Conservation (phyloP, 2,888 invertebrate species). For the Eurytoma adleriae region DNA sequence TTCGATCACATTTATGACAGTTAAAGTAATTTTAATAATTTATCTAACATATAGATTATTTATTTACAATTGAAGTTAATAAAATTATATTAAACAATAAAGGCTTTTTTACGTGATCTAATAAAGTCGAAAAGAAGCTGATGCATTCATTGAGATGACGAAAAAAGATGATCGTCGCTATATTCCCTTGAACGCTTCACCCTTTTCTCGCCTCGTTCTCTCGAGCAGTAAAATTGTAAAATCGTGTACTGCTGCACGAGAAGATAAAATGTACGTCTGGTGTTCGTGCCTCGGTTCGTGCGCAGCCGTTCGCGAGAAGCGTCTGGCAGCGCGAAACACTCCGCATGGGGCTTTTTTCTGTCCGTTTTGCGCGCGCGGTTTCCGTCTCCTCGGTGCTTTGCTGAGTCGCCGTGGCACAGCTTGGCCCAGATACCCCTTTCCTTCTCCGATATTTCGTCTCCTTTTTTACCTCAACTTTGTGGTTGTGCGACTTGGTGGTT, state of each 20-base stretch:
- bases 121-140: too few species aligned
- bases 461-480: too few species aligned
- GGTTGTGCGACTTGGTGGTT: too few species aligned
- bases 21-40: too few species aligned
- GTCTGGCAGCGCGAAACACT: conserved; percentile 14
- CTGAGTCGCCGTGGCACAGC: too few species aligned
- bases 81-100: too few species aligned
- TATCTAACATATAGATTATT: too few species aligned
- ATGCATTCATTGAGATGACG: not conserved
- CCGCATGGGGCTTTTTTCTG: conserved; percentile 3
- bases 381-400: not conserved
- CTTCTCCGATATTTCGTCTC: too few species aligned
- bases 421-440: too few species aligned
- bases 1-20: too few species aligned
- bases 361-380: conserved; percentile 11
- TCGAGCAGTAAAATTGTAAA: conserved; percentile 42
- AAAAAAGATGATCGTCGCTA: not conserved
- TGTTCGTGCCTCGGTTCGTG: not conserved
- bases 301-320: not conserved
- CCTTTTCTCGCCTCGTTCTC: not conserved
- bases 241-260: conserved; percentile 36
- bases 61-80: too few species aligned
- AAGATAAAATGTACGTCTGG: conserved; percentile 29
- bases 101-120: too few species aligned
- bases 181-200: not conserved